Conservation (phyloP, 2,113 vertebrate species). For the Bathybates hornii region DNA sequence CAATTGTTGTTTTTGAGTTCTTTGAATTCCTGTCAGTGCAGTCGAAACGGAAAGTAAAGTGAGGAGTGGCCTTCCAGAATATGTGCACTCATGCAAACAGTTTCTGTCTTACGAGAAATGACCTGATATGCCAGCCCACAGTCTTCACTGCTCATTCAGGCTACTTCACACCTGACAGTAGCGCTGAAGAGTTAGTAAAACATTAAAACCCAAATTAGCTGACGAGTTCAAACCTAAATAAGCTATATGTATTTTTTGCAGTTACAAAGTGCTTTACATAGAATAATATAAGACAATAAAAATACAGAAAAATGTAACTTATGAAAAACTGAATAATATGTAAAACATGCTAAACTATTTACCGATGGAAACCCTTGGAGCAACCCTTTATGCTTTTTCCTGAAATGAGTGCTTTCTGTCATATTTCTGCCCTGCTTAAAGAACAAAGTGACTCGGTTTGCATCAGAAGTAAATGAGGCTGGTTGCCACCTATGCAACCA, state of each 20-base stretch:
- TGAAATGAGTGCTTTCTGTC: background rate
- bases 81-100: background rate
- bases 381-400: background rate
- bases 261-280: background rate
- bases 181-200: background rate
- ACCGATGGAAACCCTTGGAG: background rate
- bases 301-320: background rate
- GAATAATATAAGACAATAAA: background rate
- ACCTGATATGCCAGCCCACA: background rate
- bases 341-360: background rate
- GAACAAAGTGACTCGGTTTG: background rate
- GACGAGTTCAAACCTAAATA: background rate
- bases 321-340: background rate
- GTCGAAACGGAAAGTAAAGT: background rate
- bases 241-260: background rate
- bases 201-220: background rate
- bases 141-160: background rate
- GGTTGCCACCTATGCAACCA: background rate
- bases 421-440: background rate
- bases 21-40: background rate
- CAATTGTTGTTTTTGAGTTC: background rate
- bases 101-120: background rate
- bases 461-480: background rate
- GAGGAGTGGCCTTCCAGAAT: background rate
- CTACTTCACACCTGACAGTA: background rate